Base-by-base conservation (phyloP, 2,888 invertebrate genomes). In the Panzeria rudis region DNA sequence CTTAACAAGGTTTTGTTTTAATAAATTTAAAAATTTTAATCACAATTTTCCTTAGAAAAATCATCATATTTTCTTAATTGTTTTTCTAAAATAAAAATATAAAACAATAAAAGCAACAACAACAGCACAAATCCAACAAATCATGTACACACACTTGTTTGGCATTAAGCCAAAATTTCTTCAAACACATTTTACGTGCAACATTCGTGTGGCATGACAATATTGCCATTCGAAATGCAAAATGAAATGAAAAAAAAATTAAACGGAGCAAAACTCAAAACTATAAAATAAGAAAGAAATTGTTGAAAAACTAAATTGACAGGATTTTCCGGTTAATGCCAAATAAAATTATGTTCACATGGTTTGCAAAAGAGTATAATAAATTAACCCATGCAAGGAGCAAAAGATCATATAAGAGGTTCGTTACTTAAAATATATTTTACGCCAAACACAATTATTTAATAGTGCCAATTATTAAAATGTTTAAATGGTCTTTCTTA, bases 311-410 rank as follows among this genome's bases (percentile, higher is more conserved):
- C 69, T 78, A 79, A 87, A 88, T 88, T 88, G 88, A 88, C 88
- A 87, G 87, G 87, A 87, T 87, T 87, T 88, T 88, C 88, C 88
- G 88, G 88, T 87, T 87, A 87, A 85, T 86, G 87, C 86, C 85
- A 80, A 85, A 85, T 78, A 47, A 85, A 85, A 85, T 85, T 78
- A 85, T 85, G 82, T 79, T 82, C 82, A 69, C 29, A 78, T 82
- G 32, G 68, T 32, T 78, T 69, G 81, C 52, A 23, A 78, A 79
- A 69, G 0, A 38, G 41, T 82, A 50, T 32, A 47, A 64, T 41
- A 50, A 17, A 47, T 64, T 82, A 82, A 82, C 82, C 82, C 69
- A 25, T 76, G 56, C n/a, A n/a, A n/a, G n/a, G n/a, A n/a, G n/a
- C n/a, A n/a, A n/a, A n/a, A n/a, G n/a, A n/a, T n/a, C n/a, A n/a